phyloP scores from a whole-genome alignment of 2,797 vertebrate genomes.

The Galago senegalensis region DNA sequence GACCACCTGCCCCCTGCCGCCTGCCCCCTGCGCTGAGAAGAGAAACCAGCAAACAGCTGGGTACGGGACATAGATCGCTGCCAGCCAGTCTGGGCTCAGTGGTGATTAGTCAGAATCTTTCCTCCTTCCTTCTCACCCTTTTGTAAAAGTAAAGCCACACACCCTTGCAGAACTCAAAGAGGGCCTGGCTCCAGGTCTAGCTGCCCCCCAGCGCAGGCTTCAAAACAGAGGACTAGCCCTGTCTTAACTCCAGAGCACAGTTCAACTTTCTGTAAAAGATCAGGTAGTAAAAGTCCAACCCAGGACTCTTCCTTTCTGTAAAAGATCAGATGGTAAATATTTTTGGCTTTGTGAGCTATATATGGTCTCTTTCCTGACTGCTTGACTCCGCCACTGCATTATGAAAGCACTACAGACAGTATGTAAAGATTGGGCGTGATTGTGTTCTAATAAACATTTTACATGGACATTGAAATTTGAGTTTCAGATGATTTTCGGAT shows the following conservation, averaged over 20 bases:
- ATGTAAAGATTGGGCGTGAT: not conserved
- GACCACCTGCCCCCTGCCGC: not conserved
- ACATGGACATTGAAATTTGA: not conserved
- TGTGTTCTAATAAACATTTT: not conserved
- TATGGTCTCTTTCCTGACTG: not conserved
- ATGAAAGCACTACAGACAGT: fast-evolving
- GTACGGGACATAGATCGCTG: not conserved
- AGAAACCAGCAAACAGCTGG: not conserved
- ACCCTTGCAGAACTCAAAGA: not conserved
- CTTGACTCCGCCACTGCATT: not conserved
- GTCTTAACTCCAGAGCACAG: not conserved
- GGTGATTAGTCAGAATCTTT: not conserved
- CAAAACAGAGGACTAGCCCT: fast-evolving
- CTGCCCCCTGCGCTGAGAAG: too few relatives aligned
- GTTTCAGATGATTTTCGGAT: not conserved
- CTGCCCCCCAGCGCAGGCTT: not conserved
- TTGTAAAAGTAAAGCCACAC: not conserved
- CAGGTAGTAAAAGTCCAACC: not conserved
- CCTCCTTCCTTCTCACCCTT: not conserved
- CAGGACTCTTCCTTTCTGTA: not conserved
- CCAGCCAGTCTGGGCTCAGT: too few relatives aligned
- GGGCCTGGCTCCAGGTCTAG: not conserved
- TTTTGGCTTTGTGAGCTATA: not conserved
- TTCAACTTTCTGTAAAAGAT: not conserved
- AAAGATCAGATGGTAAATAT: not conserved